Evolutionary conservation across 2,113 vertebrate genomes (phyloP), one percentile per base, ranked within the genome.

Genomic region (Saguinus midas): DNA sequence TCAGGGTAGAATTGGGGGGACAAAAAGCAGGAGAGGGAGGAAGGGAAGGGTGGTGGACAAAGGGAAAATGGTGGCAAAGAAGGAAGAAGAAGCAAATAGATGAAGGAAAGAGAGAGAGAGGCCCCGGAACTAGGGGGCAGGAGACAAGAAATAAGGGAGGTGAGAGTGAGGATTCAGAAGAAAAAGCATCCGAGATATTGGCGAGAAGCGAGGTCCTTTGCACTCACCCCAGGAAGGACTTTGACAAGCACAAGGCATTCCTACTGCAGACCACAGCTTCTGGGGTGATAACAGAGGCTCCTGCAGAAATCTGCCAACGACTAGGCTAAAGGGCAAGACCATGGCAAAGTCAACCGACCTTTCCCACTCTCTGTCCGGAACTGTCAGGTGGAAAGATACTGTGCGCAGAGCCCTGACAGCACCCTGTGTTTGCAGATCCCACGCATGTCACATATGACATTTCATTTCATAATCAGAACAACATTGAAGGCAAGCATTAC

Each of bases 381-480:
- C 29, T 18, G 66, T 68, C 32, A 86, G 40, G 61, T 9, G 1
- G 61, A 43, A 48, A 35, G 66, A 64, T 12, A 8, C 3, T 1
- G n/a, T 43, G 13, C 83, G 64, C 32, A 3, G 87, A 87, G 76
- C 23, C 48, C 2, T 0, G 7, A 6, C 5, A 8, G 13, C n/a
- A 5, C 55, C 45, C 23, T 1, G 0, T 8, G 32, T 84, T 12
- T 52, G 27, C 81, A 85, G 37, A 92, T n/a, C n/a, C 57, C 82
- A 48, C 0, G 23, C 18, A 35, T 3, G n/a, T n/a, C 64, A 50
- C 52, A 32, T 6, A 3, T 0, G 2, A 16, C 3, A 43, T 9
- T 66, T 20, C 43, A 12, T 10, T 43, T 73, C 35, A 10, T 25
- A 10, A 8, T 40, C 23, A 25, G 13, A 17, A 52, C 21, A 57